A percentile compares a stretch with the other conserved stretches of the same genome.
Evolutionary conservation across 1,140 invertebrate species (phyloP).

Genomic region (Vanessa tameamea): DNA sequence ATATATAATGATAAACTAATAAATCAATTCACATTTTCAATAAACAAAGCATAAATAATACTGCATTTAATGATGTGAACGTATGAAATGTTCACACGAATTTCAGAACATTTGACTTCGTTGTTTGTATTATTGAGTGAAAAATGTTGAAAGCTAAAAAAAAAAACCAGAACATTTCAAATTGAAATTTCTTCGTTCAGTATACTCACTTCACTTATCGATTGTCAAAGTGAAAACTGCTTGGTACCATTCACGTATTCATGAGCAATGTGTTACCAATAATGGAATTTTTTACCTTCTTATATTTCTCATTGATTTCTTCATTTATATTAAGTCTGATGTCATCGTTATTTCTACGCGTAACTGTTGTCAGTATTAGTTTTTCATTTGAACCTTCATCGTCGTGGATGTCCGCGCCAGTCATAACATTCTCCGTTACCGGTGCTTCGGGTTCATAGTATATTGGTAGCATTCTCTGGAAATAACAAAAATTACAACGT

Average conservation of each 20-base stretch:
- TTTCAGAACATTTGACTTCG: too few relatives aligned
- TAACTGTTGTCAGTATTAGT: slow-evolving; percentile 32
- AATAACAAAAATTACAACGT: slow-evolving; percentile 30
- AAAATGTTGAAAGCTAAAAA: too few relatives aligned
- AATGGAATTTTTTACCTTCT: slow-evolving; percentile 37
- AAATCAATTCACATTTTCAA: slow-evolving; percentile 11
- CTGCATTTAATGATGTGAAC: background rate
- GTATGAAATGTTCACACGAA: too few relatives aligned
- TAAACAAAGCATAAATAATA: background rate
- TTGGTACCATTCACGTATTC: too few relatives aligned
- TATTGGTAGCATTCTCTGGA: slow-evolving; percentile 54
- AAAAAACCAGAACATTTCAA: too few relatives aligned
- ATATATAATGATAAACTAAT: slow-evolving; percentile 12
- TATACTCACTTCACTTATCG: too few relatives aligned
- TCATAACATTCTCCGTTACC: slow-evolving; percentile 33
- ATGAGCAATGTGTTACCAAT: too few relatives aligned
- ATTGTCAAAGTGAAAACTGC: too few relatives aligned
- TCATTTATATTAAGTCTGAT: slow-evolving; percentile 38
- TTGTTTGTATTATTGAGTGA: too few relatives aligned
- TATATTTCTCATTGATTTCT: slow-evolving; percentile 33
- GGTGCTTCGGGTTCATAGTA: slow-evolving; percentile 45
- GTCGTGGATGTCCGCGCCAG: slow-evolving; percentile 16
- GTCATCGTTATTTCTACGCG: slow-evolving; percentile 37
- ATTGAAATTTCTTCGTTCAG: too few relatives aligned
- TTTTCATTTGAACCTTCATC: slow-evolving; percentile 43